A percentile compares a stretch with the other conserved stretches of the same genome.
phyloP scores from a whole-genome alignment of 92 coral and sea anemone species.

The Bergia puertoricense region DNA sequence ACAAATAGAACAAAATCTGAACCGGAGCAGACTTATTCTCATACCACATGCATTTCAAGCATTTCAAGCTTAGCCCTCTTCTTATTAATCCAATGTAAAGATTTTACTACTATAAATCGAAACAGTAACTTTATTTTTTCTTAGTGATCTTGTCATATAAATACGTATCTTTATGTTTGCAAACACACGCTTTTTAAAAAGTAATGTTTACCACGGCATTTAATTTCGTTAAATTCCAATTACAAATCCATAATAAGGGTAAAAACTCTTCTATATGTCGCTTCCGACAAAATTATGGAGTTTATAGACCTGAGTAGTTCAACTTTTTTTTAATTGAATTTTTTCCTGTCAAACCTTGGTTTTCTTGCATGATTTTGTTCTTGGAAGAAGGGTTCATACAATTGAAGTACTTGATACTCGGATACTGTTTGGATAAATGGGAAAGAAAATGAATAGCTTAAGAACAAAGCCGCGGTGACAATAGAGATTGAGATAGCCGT shows the following conservation, averaged over 20 bases:
- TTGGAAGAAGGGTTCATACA: not conserved
- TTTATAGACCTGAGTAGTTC: not conserved
- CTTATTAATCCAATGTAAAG: no score
- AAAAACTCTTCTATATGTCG: not conserved
- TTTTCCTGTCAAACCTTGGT: not conserved
- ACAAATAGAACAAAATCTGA: not conserved
- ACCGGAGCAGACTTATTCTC: not conserved
- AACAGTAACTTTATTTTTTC: not conserved
- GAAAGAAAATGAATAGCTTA: constrained; percentile 21
- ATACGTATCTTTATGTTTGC: not conserved
- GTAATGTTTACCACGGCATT: not conserved
- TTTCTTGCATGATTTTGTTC: not conserved
- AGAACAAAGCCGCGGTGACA: constrained; percentile 13
- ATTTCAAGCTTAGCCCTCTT: no score
- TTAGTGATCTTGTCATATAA: not conserved
- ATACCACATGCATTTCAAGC: no score
- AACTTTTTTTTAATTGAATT: not conserved
- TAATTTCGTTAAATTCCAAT: not conserved
- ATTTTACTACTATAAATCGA: not conserved
- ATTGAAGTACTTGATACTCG: not conserved
- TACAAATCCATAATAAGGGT: not conserved
- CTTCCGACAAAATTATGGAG: not conserved
- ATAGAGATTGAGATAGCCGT: not conserved
- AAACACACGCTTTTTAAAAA: not conserved
- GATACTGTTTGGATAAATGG: constrained; percentile 25